Evolutionary conservation across 2,113 vertebrate genomes (phyloP), one percentile per base, ranked within the genome.

Genomic region (Callaeas wilsoni): DNA sequence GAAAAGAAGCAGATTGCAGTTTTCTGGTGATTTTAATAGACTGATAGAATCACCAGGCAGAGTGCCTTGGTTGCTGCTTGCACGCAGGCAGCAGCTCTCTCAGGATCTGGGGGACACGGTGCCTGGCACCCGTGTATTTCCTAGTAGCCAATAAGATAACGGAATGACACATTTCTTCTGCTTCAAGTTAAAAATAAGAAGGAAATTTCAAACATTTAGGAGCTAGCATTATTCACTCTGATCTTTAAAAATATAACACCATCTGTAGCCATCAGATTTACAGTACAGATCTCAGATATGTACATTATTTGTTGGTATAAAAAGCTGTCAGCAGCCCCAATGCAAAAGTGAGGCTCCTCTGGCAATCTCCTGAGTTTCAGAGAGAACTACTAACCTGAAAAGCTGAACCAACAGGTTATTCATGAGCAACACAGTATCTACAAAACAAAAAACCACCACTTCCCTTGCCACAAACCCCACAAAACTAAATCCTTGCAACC

Each of bases 191-290:
- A 94, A 96, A 93, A 95, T 77, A 92, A 68, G 93, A 78, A 88
- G 76, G 93, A 89, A 95, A 89, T 62, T 77, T 94, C 81, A 89
- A 93, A 91, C 81, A 62, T 84, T 89, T 91, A 87, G 87, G 71
- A 75, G 63, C 55, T 82, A 93, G 92, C 13, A 8, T 81, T 80
- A 93, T 84, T 87, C 88, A 44, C 75, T 94, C 90, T 75, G 77
- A 92, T 91, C 67, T 93, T 95, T 78, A 94, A 90, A 93, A 93
- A 94, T 90, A 23, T 57, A 93, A 89, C 80, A 94, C 90, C 94
- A 96, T 92, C 93, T 96, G 94, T 37, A 79, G 65, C 83, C 22
- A 59, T 79, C 76, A 93, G 86, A 84, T 93, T 96, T 95, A 95
- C 70, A 91, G 84, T 90, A 76, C 73, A 71, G 69, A 89, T 57